Percentiles rank a stretch among this genome's conserved stretches.
Conservation (phyloP, 2,888 invertebrate genomes). For the Chaitophorus viminalis region DNA sequence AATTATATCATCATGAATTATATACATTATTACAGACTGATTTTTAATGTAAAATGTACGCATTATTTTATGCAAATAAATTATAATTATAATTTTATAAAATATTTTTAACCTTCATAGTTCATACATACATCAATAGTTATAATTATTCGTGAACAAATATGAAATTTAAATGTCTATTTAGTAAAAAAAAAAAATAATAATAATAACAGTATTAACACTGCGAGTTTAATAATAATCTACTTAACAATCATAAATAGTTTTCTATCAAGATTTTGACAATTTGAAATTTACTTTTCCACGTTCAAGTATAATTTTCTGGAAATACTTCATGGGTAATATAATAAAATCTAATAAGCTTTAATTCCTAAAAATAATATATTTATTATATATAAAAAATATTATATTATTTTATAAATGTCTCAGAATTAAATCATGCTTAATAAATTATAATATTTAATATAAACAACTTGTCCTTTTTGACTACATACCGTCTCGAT, state of each 20-base stretch:
- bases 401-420: background rate
- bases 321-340: background rate
- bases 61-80: background rate
- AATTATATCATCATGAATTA: background rate
- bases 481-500: background rate
- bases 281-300: background rate
- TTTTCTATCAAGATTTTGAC: background rate
- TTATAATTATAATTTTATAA: background rate
- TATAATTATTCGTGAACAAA: background rate
- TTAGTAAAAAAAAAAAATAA: background rate
- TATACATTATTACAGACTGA: background rate
- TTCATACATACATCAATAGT: background rate
- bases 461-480: background rate
- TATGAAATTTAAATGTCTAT: background rate
- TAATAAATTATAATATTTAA: background rate
- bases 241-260: background rate
- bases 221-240: background rate
- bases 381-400: background rate
- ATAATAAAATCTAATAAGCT: background rate
- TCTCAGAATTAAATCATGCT: background rate
- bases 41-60: background rate
- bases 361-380: background rate
- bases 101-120: constrained; percentile 11
- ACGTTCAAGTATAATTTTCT: background rate
- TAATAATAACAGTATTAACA: background rate